Base-by-base conservation (phyloP, 2,797 vertebrate species). In the Monodelphis domestica region DNA sequence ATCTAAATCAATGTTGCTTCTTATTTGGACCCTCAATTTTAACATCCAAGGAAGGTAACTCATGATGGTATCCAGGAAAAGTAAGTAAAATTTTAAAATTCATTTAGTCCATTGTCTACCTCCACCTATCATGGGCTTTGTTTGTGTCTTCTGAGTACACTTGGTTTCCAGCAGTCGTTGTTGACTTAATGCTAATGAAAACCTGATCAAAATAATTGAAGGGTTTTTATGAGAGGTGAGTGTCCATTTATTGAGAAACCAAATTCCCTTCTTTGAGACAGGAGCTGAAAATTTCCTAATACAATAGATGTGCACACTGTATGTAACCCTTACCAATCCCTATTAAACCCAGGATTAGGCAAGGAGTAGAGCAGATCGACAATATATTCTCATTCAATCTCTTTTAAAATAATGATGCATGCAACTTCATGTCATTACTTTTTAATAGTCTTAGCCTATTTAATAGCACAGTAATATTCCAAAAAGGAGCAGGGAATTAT, bases 391-490 rank as follows among this genome's bases (percentile, higher is more conserved):
- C 97, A 97, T 98, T 98, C 97, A 94, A 93, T 97, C 97, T 97
- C 96, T 97, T 97, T 98, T 98, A 97, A 98, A 98, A 98, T 98
- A 98, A 98, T 97, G 98, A 98, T 95, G 97, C 98, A 97, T 98
- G 97, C 97, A 98, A 97, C 97, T 97, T 98, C 95, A 97, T 96
- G 96, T 97, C 98, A 98, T 98, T 98, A 98, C 97, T 97, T 97
- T 98, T 98, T 98, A 98, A 98, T 93, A 63, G 96, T 97, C 97
- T 98, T 98, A 98, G 97, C 97, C 98, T 97, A 97, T 98, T 98
- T 98, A 98, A 98, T 98, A 98, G 97, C 97, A 98, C 91, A 96
- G 98, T 98, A 98, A 98, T 98, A 98, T 98, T 98, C 98, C 97
- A 98, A 97, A 98, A 98, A 98, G 93, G 96, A 98, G 98, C 94